phyloP scores from a whole-genome alignment of 1,140 invertebrate species.

The Diorhabda sublineata region DNA sequence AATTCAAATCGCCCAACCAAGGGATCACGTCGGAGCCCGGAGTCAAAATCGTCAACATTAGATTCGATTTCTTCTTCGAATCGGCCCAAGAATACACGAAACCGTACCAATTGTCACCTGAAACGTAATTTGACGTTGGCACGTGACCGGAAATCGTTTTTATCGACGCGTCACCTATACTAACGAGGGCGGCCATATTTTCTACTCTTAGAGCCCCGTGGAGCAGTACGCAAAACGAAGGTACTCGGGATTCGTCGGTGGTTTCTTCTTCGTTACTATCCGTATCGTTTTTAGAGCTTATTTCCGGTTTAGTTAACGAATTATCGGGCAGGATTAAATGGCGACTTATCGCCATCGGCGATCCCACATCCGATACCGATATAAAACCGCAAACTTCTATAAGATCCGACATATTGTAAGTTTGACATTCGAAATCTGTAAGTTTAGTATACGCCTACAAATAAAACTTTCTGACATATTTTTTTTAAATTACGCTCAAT shows the following conservation, averaged over 20 bases:
- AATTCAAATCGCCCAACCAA: constrained; percentile 80
- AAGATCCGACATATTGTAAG: constrained; percentile 59
- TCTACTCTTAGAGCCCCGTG: constrained; percentile 93
- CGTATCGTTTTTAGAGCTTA: constrained; percentile 57
- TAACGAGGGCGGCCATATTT: constrained; percentile 77
- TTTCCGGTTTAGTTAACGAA: constrained; percentile 51
- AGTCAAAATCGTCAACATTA: constrained; percentile 85
- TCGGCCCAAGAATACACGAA: constrained; percentile 93
- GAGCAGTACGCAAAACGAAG: constrained; percentile 89
- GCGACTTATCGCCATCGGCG: constrained; percentile 85
- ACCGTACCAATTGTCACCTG: constrained; percentile 81
- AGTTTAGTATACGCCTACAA: constrained; percentile 59
- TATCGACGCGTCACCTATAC: constrained; percentile 52
- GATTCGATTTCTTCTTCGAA: constrained; percentile 90
- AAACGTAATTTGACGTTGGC: not conserved
- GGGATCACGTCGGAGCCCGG: constrained; percentile 75
- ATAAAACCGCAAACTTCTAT: constrained; percentile 81
- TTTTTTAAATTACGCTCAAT: not conserved
- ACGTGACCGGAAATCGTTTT: not conserved
- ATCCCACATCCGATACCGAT: constrained; percentile 79
- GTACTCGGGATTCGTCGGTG: constrained; percentile 73
- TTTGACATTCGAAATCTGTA: constrained; percentile 60
- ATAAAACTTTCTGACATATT: not conserved
- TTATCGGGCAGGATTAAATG: constrained; percentile 79
- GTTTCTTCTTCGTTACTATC: constrained; percentile 60